phyloP scores from a whole-genome alignment of 2,797 vertebrate genomes.

The Lepidocolaptes lacrymiger region DNA sequence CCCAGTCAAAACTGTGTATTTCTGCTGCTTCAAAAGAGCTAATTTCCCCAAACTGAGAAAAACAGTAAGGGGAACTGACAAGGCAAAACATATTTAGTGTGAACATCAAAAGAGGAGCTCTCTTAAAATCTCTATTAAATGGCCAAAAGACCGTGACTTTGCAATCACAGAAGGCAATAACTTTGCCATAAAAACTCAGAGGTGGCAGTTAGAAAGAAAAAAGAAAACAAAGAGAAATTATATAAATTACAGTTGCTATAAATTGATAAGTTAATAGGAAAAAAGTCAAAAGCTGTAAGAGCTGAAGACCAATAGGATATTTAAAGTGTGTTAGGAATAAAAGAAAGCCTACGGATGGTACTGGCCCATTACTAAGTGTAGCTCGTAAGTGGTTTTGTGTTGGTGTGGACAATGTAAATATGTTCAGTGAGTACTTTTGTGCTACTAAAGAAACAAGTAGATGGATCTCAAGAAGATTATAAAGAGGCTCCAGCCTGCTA shows the following conservation, averaged over 20 bases:
- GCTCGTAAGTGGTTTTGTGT: background rate
- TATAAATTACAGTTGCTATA: background rate
- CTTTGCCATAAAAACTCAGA: background rate
- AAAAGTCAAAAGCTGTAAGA: background rate
- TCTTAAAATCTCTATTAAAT: background rate
- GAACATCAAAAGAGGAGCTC: fast-evolving
- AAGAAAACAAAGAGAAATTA: background rate
- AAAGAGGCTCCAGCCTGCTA: background rate
- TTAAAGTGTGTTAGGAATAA: background rate
- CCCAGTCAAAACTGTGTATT: background rate
- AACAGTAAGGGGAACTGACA: background rate
- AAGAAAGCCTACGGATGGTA: background rate
- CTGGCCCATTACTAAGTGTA: background rate
- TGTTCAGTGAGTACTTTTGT: background rate
- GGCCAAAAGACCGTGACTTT: background rate
- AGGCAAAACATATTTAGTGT: background rate
- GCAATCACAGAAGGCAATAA: background rate
- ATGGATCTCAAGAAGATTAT: background rate
- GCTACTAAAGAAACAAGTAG: background rate
- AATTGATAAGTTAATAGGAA: background rate
- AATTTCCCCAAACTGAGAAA: background rate
- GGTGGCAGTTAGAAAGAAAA: background rate
- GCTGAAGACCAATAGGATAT: background rate
- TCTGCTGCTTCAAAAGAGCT: background rate
- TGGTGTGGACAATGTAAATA: background rate